Conservation (phyloP, 2,888 invertebrate species). For the Cryptophagus acutangulus region DNA sequence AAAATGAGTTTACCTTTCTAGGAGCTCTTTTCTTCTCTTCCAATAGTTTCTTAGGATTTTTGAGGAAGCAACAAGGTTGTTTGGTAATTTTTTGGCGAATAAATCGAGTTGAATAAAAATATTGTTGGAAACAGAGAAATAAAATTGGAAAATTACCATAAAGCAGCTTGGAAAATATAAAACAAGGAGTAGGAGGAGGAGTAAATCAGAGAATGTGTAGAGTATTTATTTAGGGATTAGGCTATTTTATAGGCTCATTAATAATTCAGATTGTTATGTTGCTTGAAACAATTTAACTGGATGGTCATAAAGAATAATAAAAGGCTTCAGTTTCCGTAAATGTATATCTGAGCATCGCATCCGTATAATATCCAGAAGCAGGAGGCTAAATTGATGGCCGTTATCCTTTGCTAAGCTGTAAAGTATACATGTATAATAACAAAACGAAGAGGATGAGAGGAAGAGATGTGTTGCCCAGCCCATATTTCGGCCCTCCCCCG, state of each 20-base stretch:
- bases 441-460: conserved; percentile 14
- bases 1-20: no score
- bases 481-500: conserved; percentile 24
- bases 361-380: conserved; percentile 20
- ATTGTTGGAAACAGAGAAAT: no score
- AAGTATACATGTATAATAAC: conserved; percentile 33
- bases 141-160: no score
- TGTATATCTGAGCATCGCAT: conserved; percentile 25
- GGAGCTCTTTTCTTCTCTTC: no score
- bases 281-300: conserved; percentile 30
- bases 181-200: conserved; percentile 1
- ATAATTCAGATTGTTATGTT: conserved; percentile 29
- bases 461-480: neutral
- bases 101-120: no score
- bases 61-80: no score
- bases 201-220: conserved; percentile 10
- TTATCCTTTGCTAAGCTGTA: conserved; percentile 32
- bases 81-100: no score
- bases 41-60: no score
- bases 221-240: conserved; percentile 18
- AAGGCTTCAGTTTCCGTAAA: conserved; percentile 29
- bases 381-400: conserved; percentile 26
- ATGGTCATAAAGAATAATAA: conserved; percentile 30
- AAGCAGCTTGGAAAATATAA: no score
- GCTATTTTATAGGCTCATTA: conserved; percentile 30